phyloP scores from a whole-genome alignment of 1,140 invertebrate species.

The Macrosteles quadrilineatus region DNA sequence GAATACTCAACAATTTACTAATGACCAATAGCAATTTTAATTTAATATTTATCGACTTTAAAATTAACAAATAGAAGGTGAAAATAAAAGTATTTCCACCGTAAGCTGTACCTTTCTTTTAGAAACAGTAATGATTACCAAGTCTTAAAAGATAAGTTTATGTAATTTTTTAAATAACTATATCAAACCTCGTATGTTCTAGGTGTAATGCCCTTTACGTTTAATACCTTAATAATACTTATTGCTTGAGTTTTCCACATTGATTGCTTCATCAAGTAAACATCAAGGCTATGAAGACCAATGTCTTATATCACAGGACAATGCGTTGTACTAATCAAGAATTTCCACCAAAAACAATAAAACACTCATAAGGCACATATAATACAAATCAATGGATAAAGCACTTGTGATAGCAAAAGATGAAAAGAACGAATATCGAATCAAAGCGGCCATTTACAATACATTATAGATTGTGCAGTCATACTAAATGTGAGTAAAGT shows the following conservation, averaged over 20 bases:
- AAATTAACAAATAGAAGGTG: no score
- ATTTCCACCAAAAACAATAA: background rate
- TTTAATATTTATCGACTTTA: no score
- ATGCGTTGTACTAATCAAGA: background rate
- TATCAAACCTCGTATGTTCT: background rate
- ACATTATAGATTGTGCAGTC: background rate
- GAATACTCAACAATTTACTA: no score
- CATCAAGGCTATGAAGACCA: background rate
- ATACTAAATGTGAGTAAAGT: background rate
- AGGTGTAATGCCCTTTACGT: background rate
- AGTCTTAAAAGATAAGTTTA: no score
- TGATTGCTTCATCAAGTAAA: background rate
- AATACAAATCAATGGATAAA: slow-evolving; percentile 5
- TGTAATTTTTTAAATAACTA: no score
- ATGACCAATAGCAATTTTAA: no score
- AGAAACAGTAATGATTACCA: no score
- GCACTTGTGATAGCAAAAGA: background rate
- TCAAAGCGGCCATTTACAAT: background rate
- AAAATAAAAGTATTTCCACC: no score
- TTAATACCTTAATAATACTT: background rate
- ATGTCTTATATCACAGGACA: slow-evolving; percentile 10
- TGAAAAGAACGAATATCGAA: background rate
- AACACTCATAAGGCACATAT: slow-evolving; percentile 12
- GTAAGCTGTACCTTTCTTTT: no score
- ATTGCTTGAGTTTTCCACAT: slow-evolving; percentile 2